Conservation (phyloP, 2,888 invertebrate genomes). For the Pharmacophagus antenor region DNA sequence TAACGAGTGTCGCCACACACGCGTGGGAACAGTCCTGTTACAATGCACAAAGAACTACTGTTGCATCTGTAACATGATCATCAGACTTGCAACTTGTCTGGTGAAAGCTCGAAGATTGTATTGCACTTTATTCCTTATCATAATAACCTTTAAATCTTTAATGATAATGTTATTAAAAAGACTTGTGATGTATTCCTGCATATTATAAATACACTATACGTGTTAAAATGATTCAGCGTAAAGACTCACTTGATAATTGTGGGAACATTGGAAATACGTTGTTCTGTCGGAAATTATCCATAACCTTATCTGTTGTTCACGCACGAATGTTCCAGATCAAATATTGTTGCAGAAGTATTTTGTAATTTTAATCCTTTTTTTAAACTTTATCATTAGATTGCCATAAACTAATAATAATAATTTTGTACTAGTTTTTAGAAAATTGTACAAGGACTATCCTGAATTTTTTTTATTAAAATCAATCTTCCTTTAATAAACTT, state of each 20-base stretch:
- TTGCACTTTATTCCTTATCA: slow-evolving; percentile 15
- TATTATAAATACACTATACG: neutral
- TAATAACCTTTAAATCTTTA: too few species aligned
- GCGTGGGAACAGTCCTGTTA: slow-evolving; percentile 22
- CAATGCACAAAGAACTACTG: slow-evolving; percentile 17
- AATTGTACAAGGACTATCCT: too few species aligned
- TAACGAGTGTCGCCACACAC: neutral
- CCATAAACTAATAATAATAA: too few species aligned
- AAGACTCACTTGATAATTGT: slow-evolving; percentile 38
- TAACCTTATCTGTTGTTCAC: slow-evolving; percentile 31
- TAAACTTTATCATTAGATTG: neutral
- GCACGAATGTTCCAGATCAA: slow-evolving; percentile 18
- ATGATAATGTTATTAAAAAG: too few species aligned
- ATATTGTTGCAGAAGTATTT: slow-evolving; percentile 17
- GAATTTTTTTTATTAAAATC: too few species aligned
- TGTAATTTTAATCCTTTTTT: slow-evolving; percentile 24
- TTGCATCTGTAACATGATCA: slow-evolving; percentile 15
- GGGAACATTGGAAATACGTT: slow-evolving; percentile 36
- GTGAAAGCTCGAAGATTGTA: slow-evolving; percentile 8
- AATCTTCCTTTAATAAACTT: too few species aligned
- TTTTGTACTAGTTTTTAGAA: too few species aligned
- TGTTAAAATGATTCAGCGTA: slow-evolving; percentile 34
- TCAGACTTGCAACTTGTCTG: slow-evolving; percentile 10
- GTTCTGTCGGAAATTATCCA: slow-evolving; percentile 38
- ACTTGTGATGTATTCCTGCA: too few species aligned